Base-by-base conservation (phyloP, 2,797 vertebrate genomes). In the Nyctalus aviator region DNA sequence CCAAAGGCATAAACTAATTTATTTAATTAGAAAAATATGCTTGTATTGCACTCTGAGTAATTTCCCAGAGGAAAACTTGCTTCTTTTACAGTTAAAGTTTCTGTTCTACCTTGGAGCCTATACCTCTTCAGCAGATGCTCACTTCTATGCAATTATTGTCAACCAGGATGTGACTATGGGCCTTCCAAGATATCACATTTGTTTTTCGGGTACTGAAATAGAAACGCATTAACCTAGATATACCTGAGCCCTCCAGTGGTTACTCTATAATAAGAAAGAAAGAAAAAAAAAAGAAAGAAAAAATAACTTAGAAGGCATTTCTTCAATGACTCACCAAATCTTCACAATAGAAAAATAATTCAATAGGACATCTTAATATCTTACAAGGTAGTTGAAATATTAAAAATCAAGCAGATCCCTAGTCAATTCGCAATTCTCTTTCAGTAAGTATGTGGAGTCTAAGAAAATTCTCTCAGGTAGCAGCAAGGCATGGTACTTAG, bases 1-100 rank as follows among this genome's bases (percentile, higher is more conserved):
- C 83, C 79, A 96, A 95, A 96, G 86, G 91, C 71, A 97, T 48
- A 94, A 96, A 97, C 84, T 97, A 95, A 76, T 97, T 89, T 93
- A 69, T 94, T 98, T 97, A 97, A 91, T 97, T 89, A 97, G 93
- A 95, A 96, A 96, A 97, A 96, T 94, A 94, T 96, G 93, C 90
- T 93, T 97, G 91, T 95, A 79, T 96, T 96, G 96, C 87, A 95
- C 81, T 94, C 95, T 94, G 77, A 91, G 81, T 95, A 96, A 97
- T 97, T 97, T 97, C 95, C 96, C 96, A 81, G 30, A 88, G 93
- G 95, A 86, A 95, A 96, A 96, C 44, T 71, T 84, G 84, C 90
- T 97, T 97, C 89, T 86, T 96, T 96, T 97, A 95, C 93, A 96
- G 95, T 93, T 95, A 68, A 77, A 88, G 35, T 93, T 91, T 90